Evolutionary conservation across 2,888 invertebrate genomes (phyloP).

Genomic region (Ennomos erosarius): DNA sequence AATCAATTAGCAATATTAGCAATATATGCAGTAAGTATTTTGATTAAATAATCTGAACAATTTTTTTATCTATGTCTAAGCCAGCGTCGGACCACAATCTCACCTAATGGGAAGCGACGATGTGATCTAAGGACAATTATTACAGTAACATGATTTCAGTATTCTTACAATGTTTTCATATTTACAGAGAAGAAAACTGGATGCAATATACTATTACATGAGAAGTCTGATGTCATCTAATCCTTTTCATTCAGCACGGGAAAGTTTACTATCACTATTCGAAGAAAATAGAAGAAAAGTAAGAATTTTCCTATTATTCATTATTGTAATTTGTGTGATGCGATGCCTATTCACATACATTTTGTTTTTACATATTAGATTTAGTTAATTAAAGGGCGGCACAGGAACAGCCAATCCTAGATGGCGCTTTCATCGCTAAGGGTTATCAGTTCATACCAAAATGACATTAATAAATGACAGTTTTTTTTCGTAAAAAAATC

Average conservation of each 20-base stretch:
- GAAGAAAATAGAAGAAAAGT: slow-evolving; percentile 97
- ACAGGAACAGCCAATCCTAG: no score
- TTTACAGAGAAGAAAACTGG: slow-evolving; percentile 94
- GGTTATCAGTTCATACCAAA: no score
- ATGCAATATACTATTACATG: slow-evolving; percentile 99
- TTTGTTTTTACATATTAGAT: no score
- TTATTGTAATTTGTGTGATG: slow-evolving; percentile 1
- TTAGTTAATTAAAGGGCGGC: no score
- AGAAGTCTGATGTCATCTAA: slow-evolving; percentile 97
- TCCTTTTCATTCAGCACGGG: slow-evolving; percentile 96
- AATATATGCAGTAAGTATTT: slow-evolving; percentile 89
- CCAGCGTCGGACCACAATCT: no score
- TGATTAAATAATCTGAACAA: not conserved
- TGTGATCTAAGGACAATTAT: no score
- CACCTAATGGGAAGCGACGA: no score
- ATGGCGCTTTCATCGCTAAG: no score
- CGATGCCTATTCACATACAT: no score
- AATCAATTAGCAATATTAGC: slow-evolving; percentile 97
- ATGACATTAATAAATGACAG: no score
- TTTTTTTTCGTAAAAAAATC: no score
- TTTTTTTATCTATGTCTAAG: no score
- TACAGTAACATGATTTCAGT: not conserved
- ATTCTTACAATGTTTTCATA: slow-evolving; percentile 31
- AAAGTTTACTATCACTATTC: slow-evolving; percentile 94
- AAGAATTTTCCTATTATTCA: slow-evolving; percentile 35